Evolutionary conservation across 2,888 invertebrate genomes (phyloP).

Genomic region (Tanytarsus gracilentus): DNA sequence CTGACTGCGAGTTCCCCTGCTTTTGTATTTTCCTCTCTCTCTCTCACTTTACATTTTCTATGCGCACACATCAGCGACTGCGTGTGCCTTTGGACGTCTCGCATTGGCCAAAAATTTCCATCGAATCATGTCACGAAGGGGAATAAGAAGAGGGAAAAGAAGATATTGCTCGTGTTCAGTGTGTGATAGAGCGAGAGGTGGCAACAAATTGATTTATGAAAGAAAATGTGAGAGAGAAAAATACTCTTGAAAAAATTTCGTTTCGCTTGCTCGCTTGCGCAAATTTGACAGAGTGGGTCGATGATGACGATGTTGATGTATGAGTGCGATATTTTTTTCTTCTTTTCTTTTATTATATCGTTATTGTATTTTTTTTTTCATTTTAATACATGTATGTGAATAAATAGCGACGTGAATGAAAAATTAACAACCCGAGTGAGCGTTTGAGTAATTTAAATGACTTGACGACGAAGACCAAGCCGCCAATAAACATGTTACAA

Average conservation of each 20-base stretch:
- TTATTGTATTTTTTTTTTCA: not conserved
- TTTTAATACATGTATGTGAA: not conserved
- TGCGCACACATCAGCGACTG: not conserved
- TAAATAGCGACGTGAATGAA: not conserved
- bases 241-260: not conserved
- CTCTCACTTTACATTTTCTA: not conserved
- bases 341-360: not conserved
- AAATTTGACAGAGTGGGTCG: not conserved
- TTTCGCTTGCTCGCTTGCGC: slow-evolving; percentile 20
- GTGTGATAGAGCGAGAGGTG: not conserved
- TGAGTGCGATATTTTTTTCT: not conserved
- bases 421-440: not conserved
- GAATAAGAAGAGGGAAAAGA: slow-evolving; percentile 18
- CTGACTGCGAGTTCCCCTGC: slow-evolving; percentile 4
- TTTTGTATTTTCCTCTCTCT: not conserved
- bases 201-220: slow-evolving; percentile 20
- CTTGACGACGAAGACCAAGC: not conserved
- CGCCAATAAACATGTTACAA: slow-evolving; percentile 17
- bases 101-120: slow-evolving; percentile 16
- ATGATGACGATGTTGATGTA: not conserved
- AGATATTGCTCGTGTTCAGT: not conserved
- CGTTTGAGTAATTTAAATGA: slow-evolving; percentile 26
- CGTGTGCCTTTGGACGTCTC: not conserved
- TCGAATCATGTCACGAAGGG: slow-evolving; percentile 15
- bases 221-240: not conserved